Evolutionary conservation across 1,140 invertebrate species (phyloP), one percentile per base, ranked within the genome.

Genomic region (Globodera ellingtonae): DNA sequence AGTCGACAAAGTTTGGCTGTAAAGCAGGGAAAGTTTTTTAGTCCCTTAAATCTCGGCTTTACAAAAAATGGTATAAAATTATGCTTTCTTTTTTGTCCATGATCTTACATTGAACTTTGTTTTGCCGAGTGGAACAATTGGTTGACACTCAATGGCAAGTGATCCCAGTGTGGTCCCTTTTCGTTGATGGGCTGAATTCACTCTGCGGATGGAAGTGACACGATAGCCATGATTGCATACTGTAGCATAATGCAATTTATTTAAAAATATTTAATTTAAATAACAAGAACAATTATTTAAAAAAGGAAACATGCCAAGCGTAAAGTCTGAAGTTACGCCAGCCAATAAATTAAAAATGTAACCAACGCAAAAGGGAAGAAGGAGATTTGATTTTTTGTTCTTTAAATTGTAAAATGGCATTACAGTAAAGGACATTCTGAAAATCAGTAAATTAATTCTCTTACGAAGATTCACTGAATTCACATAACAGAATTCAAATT

Each of bases 61-160:
- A 35, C 35, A 35, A 35, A n/a, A 35, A 35, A 35, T 35, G 35
- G 35, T 35, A 35, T 35, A 35, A 35, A 35, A 35, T 35, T 35
- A 35, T 35, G 35, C n/a, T 35, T 35, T 24, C 3, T 75, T 18
- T 24, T 65, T 75, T 75, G n/a, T n/a, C 52, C n/a, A 6, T 44
- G 0, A 8, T 24, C n/a, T 67, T 76, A 67, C 35, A 67, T 52
- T 52, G 21, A 66, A 24, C 13, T 50, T 72, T 79, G 69, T 67
- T 79, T 72, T 79, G 35, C 50, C 9, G 62, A 47, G 21, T 13
- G 52, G 50, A 78, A 65, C 35, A 35, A 87, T 83, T 71, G 74
- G 72, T 69, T 89, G 81, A 78, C 86, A 87, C 80, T 87, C 86
- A 59, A 87, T 86, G 59, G 78, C 81, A 24, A 87, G 62, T 72